Evolutionary conservation across 1,140 invertebrate species (phyloP).

Genomic region (Matsumurasca onukii): DNA sequence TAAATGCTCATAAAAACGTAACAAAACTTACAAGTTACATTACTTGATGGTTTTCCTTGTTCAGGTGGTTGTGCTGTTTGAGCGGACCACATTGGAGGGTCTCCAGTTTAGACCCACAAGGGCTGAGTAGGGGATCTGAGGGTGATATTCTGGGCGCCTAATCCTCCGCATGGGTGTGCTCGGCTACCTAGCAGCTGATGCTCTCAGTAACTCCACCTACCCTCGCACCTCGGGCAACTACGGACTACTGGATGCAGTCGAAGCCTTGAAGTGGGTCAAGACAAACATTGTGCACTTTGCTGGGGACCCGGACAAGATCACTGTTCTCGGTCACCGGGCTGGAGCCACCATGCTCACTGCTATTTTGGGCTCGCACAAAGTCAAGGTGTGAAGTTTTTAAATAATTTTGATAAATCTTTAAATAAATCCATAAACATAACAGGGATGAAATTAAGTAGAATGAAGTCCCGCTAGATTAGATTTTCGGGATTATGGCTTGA

Average conservation of each 20-base stretch:
- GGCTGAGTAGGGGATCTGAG: constrained; percentile 66
- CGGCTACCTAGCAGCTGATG: constrained; percentile 73
- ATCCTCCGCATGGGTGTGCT: constrained; percentile 65
- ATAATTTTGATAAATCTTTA: too few relatives aligned
- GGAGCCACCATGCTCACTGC: constrained; percentile 76
- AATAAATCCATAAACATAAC: too few relatives aligned
- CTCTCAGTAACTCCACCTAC: constrained; percentile 65
- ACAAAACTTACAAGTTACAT: too few relatives aligned
- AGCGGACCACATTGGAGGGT: constrained; percentile 72
- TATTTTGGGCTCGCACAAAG: constrained; percentile 57
- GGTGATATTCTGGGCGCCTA: constrained; percentile 83
- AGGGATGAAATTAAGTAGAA: too few relatives aligned
- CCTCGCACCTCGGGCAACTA: constrained; percentile 83
- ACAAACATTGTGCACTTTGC: constrained; percentile 81
- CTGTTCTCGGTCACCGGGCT: constrained; percentile 76
- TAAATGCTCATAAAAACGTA: too few relatives aligned
- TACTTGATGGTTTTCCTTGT: too few relatives aligned
- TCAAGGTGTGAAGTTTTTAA: constrained; percentile 43
- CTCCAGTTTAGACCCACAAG: constrained; percentile 62
- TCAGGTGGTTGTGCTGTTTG: constrained; percentile 80
- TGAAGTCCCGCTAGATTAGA: too few relatives aligned
- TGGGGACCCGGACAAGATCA: constrained; percentile 72
- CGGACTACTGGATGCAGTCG: constrained; percentile 76
- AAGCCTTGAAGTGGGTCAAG: constrained; percentile 76
- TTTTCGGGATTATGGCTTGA: too few relatives aligned